Conservation (phyloP, 2,113 vertebrate genomes). For the Chlamydotis undulata region DNA sequence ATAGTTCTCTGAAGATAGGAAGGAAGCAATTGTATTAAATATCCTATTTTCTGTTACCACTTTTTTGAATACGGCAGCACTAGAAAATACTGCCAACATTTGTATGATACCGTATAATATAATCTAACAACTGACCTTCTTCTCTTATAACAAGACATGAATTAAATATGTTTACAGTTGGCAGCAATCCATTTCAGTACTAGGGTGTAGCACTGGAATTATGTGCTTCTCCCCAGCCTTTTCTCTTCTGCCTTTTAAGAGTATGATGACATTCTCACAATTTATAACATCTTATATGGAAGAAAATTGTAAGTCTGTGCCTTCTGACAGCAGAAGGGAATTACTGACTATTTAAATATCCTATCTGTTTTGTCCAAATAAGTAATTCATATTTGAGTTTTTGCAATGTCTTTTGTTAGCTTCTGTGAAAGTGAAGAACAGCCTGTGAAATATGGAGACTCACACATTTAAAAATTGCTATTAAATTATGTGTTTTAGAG, state of each 20-base stretch:
- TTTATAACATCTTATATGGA: slow-evolving; percentile 64
- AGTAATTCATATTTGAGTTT: slow-evolving; percentile 62
- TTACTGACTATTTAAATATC: slow-evolving; percentile 69
- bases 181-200: slow-evolving; percentile 34
- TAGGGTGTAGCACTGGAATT: slow-evolving; percentile 18
- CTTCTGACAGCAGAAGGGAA: slow-evolving; percentile 70
- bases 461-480: slow-evolving; percentile 25
- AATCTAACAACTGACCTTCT: slow-evolving; percentile 34
- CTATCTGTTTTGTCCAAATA: slow-evolving; percentile 64
- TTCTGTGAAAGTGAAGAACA: slow-evolving; percentile 46
- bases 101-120: neutral
- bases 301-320: slow-evolving; percentile 71
- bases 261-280: slow-evolving; percentile 61
- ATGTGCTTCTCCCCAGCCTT: neutral
- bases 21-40: neutral
- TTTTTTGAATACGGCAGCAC: slow-evolving; percentile 24
- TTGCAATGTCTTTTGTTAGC: slow-evolving; percentile 62
- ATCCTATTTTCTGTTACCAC: neutral
- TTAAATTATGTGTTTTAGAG: slow-evolving; percentile 50
- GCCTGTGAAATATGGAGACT: slow-evolving; percentile 21
- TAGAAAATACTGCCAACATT: neutral
- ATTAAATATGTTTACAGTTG: slow-evolving; percentile 64
- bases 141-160: slow-evolving; percentile 14
- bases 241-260: slow-evolving; percentile 32
- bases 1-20: neutral